phyloP scores from a whole-genome alignment of 2,888 invertebrate genomes.

The Anaspis maculata region DNA sequence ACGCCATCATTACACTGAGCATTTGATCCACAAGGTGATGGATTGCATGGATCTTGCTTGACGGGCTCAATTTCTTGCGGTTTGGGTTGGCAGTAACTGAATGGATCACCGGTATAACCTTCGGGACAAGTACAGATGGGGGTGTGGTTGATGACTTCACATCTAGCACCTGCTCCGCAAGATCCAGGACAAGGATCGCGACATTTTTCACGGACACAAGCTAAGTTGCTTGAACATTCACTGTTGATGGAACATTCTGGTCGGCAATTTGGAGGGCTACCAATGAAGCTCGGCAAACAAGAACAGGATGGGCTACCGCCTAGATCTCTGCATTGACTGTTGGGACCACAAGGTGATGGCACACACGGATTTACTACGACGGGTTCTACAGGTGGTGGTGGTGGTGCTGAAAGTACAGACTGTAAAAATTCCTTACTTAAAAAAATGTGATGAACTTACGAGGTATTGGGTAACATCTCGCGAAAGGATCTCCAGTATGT shows the following conservation, averaged over 20 bases:
- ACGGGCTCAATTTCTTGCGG: constrained; percentile 27
- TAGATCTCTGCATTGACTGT: constrained; percentile 54
- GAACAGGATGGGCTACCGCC: constrained; percentile 57
- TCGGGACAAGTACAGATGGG: constrained; percentile 61
- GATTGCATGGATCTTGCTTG: constrained; percentile 50
- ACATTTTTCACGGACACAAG: constrained; percentile 68
- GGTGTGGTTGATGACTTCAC: constrained; percentile 59
- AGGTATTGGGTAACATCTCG: constrained; percentile 35
- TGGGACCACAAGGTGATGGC: constrained; percentile 63
- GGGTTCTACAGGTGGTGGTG: constrained; percentile 25
- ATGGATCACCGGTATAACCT: constrained; percentile 50
- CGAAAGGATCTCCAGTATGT: constrained; percentile 68
- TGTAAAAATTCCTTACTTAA: constrained; percentile 5
- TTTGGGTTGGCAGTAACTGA: constrained; percentile 42
- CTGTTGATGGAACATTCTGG: constrained; percentile 66
- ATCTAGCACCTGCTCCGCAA: constrained; percentile 56
- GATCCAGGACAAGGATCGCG: constrained; percentile 65
- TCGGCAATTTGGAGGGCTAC: constrained; percentile 64
- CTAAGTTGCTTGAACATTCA: constrained; percentile 61
- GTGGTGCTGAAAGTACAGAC: constrained; percentile 26
- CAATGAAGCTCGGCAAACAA: constrained; percentile 56
- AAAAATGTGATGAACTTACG: no score
- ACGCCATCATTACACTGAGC: constrained; percentile 45
- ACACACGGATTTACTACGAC: constrained; percentile 53
- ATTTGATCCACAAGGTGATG: constrained; percentile 67